A percentile compares a stretch with the other conserved stretches of the same genome.
Conservation (phyloP, 2,797 vertebrate species). For the Phoeniculus purpureus region DNA sequence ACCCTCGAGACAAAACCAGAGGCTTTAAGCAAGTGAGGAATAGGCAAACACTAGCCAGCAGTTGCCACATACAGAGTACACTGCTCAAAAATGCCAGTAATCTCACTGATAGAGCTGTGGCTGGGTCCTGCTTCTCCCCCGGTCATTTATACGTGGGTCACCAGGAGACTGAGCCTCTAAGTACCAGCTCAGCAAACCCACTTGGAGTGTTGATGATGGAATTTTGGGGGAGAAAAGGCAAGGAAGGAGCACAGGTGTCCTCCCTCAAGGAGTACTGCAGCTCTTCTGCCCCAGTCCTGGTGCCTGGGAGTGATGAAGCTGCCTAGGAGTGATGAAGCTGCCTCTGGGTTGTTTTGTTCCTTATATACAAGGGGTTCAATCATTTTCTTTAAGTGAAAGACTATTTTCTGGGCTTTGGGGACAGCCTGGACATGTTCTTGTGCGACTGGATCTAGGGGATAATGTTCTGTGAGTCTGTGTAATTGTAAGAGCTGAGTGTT, state of each 20-base stretch:
- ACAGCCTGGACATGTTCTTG: too few species aligned
- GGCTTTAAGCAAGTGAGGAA: constrained; percentile 62
- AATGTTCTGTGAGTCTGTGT: too few species aligned
- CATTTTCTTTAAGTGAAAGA: background rate
- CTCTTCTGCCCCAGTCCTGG: background rate
- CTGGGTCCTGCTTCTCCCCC: constrained; percentile 29
- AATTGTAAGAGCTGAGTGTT: background rate
- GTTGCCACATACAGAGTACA: constrained; percentile 73
- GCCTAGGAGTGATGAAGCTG: background rate
- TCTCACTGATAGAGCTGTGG: constrained; percentile 49
- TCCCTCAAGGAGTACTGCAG: background rate
- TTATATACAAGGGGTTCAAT: background rate
- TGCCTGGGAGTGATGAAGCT: background rate
- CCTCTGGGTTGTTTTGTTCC: background rate
- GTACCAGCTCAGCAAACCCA: constrained; percentile 40
- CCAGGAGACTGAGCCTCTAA: constrained; percentile 56
- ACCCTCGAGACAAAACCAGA: constrained; percentile 72
- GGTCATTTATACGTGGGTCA: constrained; percentile 64
- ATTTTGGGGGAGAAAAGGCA: background rate
- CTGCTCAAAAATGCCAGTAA: constrained; percentile 65
- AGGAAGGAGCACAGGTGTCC: constrained; percentile 5
- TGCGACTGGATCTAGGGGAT: too few species aligned
- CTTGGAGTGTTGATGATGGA: constrained; percentile 44
- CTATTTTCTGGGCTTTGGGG: background rate
- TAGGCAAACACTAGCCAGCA: constrained; percentile 69